These are phyloP conservation scores for Pristionchus arcanus DNA, from an alignment of 2,888 invertebrate genomes.

Conservation along the genomic window DNA sequence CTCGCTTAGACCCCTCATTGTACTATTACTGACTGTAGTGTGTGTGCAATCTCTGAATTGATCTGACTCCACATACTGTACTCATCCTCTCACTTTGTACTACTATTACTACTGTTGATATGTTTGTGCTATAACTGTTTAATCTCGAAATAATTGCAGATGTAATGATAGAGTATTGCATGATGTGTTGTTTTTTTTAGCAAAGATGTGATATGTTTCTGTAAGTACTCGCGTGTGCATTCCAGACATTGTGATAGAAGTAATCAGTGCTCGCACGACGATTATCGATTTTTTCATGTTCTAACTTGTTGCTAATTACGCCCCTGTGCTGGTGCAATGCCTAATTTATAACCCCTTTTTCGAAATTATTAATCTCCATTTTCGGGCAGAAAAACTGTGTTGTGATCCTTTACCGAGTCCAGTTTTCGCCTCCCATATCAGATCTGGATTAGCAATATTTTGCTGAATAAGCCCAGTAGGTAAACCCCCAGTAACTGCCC, in stretches of 20 bases:
- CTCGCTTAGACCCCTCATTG: background rate
- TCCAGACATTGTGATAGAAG: background rate
- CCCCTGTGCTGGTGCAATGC: background rate
- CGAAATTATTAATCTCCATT: background rate
- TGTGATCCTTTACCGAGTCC: background rate
- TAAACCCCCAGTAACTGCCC: background rate
- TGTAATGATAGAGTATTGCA: slow-evolving; percentile 28
- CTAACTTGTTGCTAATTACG: background rate
- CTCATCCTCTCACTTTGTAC: background rate
- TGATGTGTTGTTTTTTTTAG: slow-evolving; percentile 36
- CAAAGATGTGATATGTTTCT: slow-evolving; percentile 29
- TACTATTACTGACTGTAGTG: background rate
- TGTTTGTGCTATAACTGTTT: background rate
- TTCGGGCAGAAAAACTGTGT: slow-evolving; percentile 13
- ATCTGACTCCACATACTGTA: background rate
- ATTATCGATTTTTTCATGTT: background rate
- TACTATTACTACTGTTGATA: slow-evolving; percentile 37
- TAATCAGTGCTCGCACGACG: background rate
- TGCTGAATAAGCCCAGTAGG: background rate
- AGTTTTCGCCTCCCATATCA: background rate
- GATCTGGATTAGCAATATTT: background rate
- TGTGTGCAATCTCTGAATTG: background rate
- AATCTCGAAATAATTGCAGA: background rate
- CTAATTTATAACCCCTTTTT: slow-evolving; percentile 16
- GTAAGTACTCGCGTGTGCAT: slow-evolving; percentile 36